Evolutionary conservation across 2,888 invertebrate genomes (phyloP), one percentile per base, ranked within the genome.

Genomic region (Stenoptilia bipunctidactyla): DNA sequence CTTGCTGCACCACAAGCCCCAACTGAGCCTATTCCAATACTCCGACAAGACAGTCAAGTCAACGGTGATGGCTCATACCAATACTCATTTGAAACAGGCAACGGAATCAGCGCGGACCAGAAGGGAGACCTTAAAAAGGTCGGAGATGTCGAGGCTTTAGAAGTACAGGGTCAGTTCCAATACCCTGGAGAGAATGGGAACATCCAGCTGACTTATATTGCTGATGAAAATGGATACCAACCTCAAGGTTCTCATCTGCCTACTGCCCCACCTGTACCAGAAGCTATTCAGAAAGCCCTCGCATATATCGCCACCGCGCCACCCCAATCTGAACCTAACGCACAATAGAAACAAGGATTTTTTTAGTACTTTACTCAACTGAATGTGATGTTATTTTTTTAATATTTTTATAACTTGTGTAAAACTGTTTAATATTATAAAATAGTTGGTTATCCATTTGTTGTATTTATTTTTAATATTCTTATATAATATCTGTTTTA

Each of bases 151-250:
- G 86, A 86, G 15, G 75, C 82, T 14, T 56, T 84, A 41, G 85
- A 86, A 40, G 90, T 89, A 2, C 86, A 88, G 53, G 90, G 90
- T 35, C 88, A 87, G 58, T 90, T 77, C 71, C 87, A 88, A 39
- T 90, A 89, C 61, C 87, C 88, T 0, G 82, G 88, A 15, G 89
- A 89, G 1, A 87, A 90, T 48, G 89, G 89, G 14, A 53, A 85
- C 48, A 88, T 89, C 56, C 86, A 86, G 47, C 58, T 91, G 47
- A 85, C 86, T 0, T 91, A 91, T 68, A 77, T 85, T 33, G 90
- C 91, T 47, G 90, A 91, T 50, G 90, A 91, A 61, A 90, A 90
- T 51, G 90, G 90, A 14, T 90, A 86, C 83, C 88, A 89, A 58
- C 89, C 90, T 1, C 84, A 74, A 51, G 87, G 88, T 2, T 85